These are phyloP conservation scores for Gallinago paraguaiae DNA, from an alignment of 2,113 vertebrate species.

Conservation along the genomic window DNA sequence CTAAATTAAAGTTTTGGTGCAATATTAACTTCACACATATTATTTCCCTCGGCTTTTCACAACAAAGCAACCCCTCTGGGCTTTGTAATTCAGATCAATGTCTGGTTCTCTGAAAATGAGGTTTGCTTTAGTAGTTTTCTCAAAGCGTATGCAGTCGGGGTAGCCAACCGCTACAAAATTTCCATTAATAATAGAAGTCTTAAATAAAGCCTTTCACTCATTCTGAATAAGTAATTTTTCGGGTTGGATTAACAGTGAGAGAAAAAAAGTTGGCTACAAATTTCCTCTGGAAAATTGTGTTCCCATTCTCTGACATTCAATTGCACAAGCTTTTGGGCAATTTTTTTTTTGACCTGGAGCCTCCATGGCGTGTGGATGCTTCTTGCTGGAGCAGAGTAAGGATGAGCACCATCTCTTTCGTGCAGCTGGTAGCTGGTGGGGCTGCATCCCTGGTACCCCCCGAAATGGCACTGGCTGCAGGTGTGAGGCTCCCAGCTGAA, in stretches of 20 bases:
- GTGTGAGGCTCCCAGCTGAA: neutral
- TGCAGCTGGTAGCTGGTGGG: fast-evolving
- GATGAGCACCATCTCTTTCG: neutral
- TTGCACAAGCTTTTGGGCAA: neutral
- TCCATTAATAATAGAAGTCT: neutral
- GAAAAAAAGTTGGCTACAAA: neutral
- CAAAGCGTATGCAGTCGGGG: neutral
- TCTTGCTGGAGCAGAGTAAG: neutral
- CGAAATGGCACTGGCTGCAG: fast-evolving
- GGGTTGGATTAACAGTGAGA: neutral
- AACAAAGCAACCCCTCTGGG: neutral
- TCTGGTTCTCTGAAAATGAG: neutral
- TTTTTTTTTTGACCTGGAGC: neutral
- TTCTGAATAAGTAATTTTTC: neutral
- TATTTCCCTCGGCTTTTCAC: neutral
- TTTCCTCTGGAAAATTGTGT: neutral
- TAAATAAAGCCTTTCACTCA: neutral
- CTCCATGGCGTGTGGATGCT: fast-evolving
- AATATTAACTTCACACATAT: neutral
- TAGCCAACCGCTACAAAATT: neutral
- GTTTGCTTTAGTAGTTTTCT: neutral
- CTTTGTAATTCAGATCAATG: neutral
- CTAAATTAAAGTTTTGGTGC: neutral
- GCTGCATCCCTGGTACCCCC: neutral
- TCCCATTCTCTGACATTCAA: neutral